Percentiles rank a stretch among this genome's conserved stretches.
Conservation (phyloP, 1,140 invertebrate genomes). For the Ceratoteleas bidentatus region DNA sequence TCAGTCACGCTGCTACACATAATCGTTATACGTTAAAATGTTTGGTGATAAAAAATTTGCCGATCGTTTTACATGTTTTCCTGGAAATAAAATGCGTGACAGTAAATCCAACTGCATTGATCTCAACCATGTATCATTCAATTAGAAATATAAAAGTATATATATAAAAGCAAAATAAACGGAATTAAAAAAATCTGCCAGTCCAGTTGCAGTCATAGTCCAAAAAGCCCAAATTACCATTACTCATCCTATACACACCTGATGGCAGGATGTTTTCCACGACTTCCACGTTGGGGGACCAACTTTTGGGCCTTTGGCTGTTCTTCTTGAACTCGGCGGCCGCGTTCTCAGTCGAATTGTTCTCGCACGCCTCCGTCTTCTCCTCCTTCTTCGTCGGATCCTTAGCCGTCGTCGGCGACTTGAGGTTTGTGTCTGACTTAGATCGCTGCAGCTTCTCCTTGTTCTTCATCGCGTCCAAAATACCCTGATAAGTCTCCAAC, state of each 20-base stretch:
- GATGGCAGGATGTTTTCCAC: slow-evolving; percentile 83
- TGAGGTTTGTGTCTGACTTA: slow-evolving; percentile 95
- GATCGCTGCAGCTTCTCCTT: slow-evolving; percentile 94
- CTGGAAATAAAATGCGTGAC: no score
- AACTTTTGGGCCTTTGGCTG: slow-evolving; percentile 87
- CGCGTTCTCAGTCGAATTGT: slow-evolving; percentile 67
- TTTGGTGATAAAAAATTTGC: no score
- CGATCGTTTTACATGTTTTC: no score
- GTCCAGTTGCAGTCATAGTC: slow-evolving; percentile 7
- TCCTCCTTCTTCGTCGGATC: slow-evolving; percentile 77
- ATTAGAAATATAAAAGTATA: no score
- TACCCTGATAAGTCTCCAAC: slow-evolving; percentile 97
- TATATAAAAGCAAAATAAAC: neutral
- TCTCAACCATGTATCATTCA: no score
- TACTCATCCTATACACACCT: slow-evolving; percentile 50
- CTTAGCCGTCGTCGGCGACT: slow-evolving; percentile 84
- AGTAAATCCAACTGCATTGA: no score
- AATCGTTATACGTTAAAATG: no score
- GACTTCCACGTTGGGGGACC: slow-evolving; percentile 88
- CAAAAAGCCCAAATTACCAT: neutral
- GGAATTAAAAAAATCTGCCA: slow-evolving; percentile 6
- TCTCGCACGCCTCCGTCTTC: slow-evolving; percentile 69
- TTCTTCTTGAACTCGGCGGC: slow-evolving; percentile 74
- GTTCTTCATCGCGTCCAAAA: slow-evolving; percentile 97
- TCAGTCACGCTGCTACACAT: no score